Evolutionary conservation across 2,888 invertebrate species (phyloP).

Genomic region (Escarpia spicata): DNA sequence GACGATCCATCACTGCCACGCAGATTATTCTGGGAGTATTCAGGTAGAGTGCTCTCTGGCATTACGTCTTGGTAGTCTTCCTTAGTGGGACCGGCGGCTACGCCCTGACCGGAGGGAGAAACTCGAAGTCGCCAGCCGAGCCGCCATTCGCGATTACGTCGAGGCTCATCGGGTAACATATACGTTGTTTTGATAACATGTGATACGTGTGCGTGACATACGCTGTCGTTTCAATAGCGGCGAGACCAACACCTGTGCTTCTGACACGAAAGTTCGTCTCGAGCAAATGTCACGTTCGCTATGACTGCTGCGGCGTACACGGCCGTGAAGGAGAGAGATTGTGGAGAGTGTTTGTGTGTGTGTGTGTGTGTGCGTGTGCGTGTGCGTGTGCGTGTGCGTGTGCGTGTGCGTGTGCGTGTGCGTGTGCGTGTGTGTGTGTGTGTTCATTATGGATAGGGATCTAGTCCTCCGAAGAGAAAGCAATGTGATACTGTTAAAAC

Average conservation of each 20-base stretch:
- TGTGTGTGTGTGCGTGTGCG: neutral
- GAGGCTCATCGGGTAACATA: neutral
- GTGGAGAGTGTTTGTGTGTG: neutral
- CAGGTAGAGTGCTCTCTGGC: neutral
- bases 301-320: neutral
- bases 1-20: neutral
- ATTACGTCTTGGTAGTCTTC: neutral
- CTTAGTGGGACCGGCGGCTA: neutral
- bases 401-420: too few relatives aligned
- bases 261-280: conserved; percentile 16
- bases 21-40: neutral
- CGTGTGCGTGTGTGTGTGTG: too few relatives aligned
- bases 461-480: neutral
- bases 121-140: neutral
- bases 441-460: neutral
- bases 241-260: neutral
- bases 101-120: neutral
- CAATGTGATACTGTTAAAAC: neutral
- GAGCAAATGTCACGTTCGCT: neutral
- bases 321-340: neutral
- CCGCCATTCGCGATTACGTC: neutral
- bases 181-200: neutral
- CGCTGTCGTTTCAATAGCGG: neutral
- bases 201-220: neutral
- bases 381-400: neutral